Percentiles rank a stretch among this genome's conserved stretches.
Conservation (phyloP, 2,797 vertebrate species). For the Rhinatrema bivittatum region DNA sequence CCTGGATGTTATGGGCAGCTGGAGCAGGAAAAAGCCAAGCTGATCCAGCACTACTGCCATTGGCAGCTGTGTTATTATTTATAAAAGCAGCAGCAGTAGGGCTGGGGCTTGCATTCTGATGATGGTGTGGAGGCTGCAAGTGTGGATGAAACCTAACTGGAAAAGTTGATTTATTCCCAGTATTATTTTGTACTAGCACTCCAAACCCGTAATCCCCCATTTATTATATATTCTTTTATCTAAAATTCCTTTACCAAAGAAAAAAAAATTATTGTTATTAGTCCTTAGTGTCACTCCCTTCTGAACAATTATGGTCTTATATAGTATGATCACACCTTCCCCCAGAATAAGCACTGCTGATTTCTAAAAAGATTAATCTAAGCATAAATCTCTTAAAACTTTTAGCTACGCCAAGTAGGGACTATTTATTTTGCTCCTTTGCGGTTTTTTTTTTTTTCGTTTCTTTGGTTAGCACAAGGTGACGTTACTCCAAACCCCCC, state of each 20-base stretch:
- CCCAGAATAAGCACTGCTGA: too few relatives aligned
- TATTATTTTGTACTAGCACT: slow-evolving; percentile 98
- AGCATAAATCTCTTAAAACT: slow-evolving; percentile 41
- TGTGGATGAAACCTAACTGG: slow-evolving; percentile 96
- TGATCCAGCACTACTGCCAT: slow-evolving; percentile 89
- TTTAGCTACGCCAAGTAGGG: too few relatives aligned
- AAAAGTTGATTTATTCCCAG: slow-evolving; percentile 95
- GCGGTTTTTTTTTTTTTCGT: slow-evolving; percentile 54
- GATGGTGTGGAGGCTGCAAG: slow-evolving; percentile 91
- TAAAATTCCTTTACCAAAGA: slow-evolving; percentile 44
- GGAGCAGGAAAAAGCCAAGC: slow-evolving; percentile 95
- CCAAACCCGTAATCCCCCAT: slow-evolving; percentile 99
- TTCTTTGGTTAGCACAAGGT: slow-evolving; percentile 73
- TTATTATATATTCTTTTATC: slow-evolving; percentile 73
- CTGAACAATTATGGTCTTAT: too few relatives aligned
- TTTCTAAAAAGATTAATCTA: too few relatives aligned
- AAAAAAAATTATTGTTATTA: slow-evolving; percentile 33
- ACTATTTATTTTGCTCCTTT: slow-evolving; percentile 45
- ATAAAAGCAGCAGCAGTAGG: slow-evolving; percentile 93
- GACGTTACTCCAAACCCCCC: too few relatives aligned
- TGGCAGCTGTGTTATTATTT: slow-evolving; percentile 92
- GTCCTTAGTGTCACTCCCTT: slow-evolving; percentile 39
- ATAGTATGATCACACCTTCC: too few relatives aligned
- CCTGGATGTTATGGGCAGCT: slow-evolving; percentile 95
- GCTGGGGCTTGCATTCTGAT: slow-evolving; percentile 90